A percentile compares a stretch with the other conserved stretches of the same genome.
These are phyloP conservation scores for Minunthozetes semirufus DNA, from an alignment of 2,888 invertebrate genomes.

Conservation along the genomic window DNA sequence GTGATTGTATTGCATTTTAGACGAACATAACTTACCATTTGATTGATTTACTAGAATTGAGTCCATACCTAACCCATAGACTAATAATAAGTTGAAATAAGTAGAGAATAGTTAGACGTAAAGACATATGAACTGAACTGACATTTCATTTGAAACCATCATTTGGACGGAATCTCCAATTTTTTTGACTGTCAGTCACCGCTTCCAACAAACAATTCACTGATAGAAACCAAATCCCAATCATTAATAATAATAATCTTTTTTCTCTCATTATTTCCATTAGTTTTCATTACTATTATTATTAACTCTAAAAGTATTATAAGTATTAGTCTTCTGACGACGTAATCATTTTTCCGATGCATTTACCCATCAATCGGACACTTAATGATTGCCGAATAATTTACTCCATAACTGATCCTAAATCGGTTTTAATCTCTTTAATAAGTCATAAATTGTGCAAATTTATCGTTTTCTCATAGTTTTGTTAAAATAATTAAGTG, in stretches of 20 bases:
- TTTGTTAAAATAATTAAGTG: no score
- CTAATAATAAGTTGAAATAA: background rate
- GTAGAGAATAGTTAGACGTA: background rate
- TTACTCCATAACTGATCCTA: no score
- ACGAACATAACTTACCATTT: slow-evolving; percentile 25
- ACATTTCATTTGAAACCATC: background rate
- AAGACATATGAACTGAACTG: background rate
- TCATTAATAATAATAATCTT: slow-evolving; percentile 2
- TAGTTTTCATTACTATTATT: background rate
- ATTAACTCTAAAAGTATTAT: background rate
- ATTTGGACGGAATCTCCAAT: background rate
- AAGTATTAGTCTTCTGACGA: no score
- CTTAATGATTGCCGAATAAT: no score
- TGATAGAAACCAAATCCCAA: background rate
- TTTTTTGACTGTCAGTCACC: background rate
- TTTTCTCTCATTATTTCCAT: background rate
- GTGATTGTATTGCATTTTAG: slow-evolving; percentile 25
- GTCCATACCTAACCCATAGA: slow-evolving; percentile 17
- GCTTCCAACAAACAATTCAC: background rate
- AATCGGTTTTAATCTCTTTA: no score
- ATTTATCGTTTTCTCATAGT: no score
- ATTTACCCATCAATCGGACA: no score
- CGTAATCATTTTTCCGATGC: no score
- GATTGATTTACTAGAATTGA: slow-evolving; percentile 16
- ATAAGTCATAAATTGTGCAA: no score